A percentile compares a stretch with the other conserved stretches of the same genome.
Evolutionary conservation across 2,888 invertebrate species (phyloP).

Genomic region (Argynnis bischoffii): DNA sequence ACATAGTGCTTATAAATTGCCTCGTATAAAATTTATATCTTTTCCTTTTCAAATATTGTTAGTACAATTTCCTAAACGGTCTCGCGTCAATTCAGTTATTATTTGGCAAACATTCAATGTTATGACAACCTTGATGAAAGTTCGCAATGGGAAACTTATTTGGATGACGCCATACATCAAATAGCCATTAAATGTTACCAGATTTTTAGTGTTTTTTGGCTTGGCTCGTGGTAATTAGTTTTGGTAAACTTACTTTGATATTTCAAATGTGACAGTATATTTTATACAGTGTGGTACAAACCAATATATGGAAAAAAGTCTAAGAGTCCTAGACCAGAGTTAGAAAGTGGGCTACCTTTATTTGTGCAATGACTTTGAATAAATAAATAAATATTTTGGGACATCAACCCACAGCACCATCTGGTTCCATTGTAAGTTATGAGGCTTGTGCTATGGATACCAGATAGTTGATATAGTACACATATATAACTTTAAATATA

Average conservation of each 20-base stretch:
- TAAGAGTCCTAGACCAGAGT: no score
- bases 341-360: no score
- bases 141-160: constrained; percentile 9
- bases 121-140: constrained; percentile 12
- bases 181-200: background rate
- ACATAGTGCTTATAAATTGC: no score
- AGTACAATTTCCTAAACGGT: constrained; percentile 5
- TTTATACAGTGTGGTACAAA: no score
- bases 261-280: background rate
- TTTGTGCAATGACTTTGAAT: no score
- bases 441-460: no score
- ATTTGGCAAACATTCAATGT: constrained; percentile 16
- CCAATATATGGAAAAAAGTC: no score
- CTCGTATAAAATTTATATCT: background rate
- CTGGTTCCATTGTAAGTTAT: no score
- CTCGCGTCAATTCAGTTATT: constrained; percentile 1
- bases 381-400: no score
- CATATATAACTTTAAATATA: no score
- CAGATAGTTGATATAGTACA: no score
- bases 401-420: no score
- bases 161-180: background rate
- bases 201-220: constrained; percentile 1
- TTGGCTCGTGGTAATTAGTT: background rate
- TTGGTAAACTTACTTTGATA: background rate
- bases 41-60: background rate